These are phyloP conservation scores for Apistogramma diplotaenia DNA, from an alignment of 2,113 vertebrate genomes.

Conservation along the genomic window DNA sequence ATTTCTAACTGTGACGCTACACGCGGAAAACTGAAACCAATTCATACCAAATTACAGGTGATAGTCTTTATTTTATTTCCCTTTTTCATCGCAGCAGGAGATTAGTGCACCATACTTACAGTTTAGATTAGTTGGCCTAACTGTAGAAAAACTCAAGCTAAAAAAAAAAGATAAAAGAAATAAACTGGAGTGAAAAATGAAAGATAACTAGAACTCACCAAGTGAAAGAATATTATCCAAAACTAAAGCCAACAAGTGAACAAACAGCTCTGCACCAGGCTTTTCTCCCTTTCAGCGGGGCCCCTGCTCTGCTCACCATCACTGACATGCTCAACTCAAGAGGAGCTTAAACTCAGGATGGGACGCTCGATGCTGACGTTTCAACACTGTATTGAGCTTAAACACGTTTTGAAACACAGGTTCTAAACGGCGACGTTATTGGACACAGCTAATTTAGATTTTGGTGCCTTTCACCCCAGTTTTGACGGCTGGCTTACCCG, in stretches of 20 bases:
- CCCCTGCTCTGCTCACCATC: neutral
- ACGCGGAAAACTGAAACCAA: too few relatives aligned
- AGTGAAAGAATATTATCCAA: neutral
- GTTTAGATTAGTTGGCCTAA: too few relatives aligned
- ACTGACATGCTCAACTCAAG: neutral
- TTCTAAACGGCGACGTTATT: neutral
- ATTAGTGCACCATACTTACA: too few relatives aligned
- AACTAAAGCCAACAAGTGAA: neutral
- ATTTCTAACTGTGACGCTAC: too few relatives aligned
- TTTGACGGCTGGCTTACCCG: fast-evolving
- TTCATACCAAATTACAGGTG: too few relatives aligned
- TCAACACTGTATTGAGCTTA: neutral
- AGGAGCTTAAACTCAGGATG: neutral
- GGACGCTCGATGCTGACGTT: neutral
- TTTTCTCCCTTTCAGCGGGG: neutral
- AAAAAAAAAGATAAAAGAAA: too few relatives aligned
- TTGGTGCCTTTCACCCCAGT: fast-evolving
- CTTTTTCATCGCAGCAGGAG: too few relatives aligned
- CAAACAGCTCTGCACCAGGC: neutral
- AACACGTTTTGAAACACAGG: neutral
- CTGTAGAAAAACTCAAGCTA: too few relatives aligned
- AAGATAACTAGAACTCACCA: too few relatives aligned
- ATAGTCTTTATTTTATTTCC: too few relatives aligned
- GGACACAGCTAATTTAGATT: neutral
- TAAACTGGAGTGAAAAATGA: too few relatives aligned